These are phyloP conservation scores for Neofelis nebulosa DNA, from an alignment of 2,113 vertebrate genomes.

Conservation along the genomic window DNA sequence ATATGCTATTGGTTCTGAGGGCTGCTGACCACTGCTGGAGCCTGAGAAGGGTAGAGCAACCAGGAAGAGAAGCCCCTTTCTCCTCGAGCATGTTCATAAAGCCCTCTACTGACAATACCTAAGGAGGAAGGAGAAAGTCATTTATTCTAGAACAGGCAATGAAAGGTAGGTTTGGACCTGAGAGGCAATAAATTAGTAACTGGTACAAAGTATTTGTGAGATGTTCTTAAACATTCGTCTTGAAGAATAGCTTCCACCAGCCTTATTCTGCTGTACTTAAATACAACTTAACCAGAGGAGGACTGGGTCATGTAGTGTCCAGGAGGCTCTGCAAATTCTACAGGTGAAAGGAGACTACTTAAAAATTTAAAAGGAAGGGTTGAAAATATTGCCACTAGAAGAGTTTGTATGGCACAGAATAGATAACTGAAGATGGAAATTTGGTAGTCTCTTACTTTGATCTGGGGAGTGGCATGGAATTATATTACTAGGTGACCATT, in stretches of 20 bases:
- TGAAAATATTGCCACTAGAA: not conserved
- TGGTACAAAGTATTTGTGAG: not conserved
- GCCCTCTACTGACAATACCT: not conserved
- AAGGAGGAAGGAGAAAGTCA: not conserved
- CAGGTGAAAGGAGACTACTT: not conserved
- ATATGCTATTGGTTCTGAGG: not conserved
- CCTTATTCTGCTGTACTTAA: not conserved
- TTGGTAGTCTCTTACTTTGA: not conserved
- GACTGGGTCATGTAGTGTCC: not conserved
- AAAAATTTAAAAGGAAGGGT: not conserved
- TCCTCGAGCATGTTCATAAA: not conserved
- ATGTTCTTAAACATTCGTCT: not conserved
- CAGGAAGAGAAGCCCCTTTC: not conserved
- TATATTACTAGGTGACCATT: not conserved
- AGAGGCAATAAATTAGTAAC: not conserved
- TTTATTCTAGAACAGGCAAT: not conserved
- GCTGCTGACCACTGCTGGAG: not conserved
- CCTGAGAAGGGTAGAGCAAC: not conserved
- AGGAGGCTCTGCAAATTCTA: not conserved
- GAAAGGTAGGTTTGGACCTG: not conserved
- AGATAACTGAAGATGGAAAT: not conserved
- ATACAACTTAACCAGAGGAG: not conserved
- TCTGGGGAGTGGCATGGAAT: not conserved
- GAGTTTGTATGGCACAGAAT: not conserved
- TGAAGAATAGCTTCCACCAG: not conserved